phyloP scores from a whole-genome alignment of 1,140 invertebrate genomes.

The Stenopsyche tienmushanensis region DNA sequence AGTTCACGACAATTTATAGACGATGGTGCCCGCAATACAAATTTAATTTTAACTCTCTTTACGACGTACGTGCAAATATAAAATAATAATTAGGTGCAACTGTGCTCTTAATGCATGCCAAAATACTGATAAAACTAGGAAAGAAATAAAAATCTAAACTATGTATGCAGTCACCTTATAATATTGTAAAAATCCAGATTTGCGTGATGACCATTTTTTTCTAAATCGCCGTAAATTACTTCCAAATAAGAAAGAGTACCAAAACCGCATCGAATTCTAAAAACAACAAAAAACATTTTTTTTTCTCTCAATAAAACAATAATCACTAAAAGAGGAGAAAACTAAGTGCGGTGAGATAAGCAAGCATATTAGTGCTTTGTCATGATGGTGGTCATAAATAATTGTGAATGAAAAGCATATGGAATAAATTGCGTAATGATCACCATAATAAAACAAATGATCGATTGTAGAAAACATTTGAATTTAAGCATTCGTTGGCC shows the following conservation, averaged over 20 bases:
- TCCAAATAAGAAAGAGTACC: constrained; percentile 41
- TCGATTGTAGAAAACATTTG: too few species aligned
- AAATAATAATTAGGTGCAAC: too few species aligned
- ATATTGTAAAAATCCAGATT: constrained; percentile 15
- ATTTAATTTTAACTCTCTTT: too few species aligned
- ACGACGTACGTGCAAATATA: too few species aligned
- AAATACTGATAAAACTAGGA: neutral
- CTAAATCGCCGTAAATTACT: constrained; percentile 25
- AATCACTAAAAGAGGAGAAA: neutral
- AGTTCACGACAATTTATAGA: too few species aligned
- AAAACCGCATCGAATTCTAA: constrained; percentile 42
- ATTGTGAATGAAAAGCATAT: neutral
- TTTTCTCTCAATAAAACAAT: constrained; percentile 15
- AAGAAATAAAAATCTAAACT: constrained; percentile 1
- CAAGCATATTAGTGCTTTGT: constrained; percentile 7
- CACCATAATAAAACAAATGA: too few species aligned
- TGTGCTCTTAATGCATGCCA: neutral
- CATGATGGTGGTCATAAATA: neutral
- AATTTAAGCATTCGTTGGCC: too few species aligned
- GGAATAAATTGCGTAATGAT: neutral
- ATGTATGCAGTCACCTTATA: constrained; percentile 26
- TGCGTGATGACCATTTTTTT: constrained; percentile 24
- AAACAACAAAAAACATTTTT: constrained; percentile 40
- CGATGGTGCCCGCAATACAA: too few species aligned
- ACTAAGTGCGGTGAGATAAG: constrained; percentile 1